A percentile compares a stretch with the other conserved stretches of the same genome.
Evolutionary conservation across 1,140 invertebrate genomes (phyloP).

Genomic region (Lasioglossum baleicum): DNA sequence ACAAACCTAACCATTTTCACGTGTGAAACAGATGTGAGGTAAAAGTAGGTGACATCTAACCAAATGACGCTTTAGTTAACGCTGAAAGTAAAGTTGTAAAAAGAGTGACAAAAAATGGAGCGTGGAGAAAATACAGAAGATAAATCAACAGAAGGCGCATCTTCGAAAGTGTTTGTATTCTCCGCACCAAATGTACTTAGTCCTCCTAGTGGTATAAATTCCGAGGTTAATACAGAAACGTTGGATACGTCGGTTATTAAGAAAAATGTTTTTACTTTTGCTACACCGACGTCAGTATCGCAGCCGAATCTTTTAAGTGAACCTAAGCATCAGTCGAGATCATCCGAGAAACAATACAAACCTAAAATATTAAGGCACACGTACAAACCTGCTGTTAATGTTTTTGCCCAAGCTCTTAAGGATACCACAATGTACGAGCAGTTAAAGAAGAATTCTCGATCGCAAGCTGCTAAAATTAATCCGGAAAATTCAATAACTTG

Average conservation of each 20-base stretch:
- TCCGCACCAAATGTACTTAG: slow-evolving; percentile 62
- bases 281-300: slow-evolving; percentile 56
- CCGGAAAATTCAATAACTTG: slow-evolving; percentile 77
- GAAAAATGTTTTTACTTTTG: slow-evolving; percentile 52
- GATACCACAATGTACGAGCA: slow-evolving; percentile 55
- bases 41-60: not conserved
- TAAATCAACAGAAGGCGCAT: not conserved
- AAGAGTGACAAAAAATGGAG: not conserved
- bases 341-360: slow-evolving; percentile 44
- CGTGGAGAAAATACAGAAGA: not conserved
- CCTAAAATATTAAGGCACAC: slow-evolving; percentile 52
- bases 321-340: not conserved
- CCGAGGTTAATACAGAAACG: slow-evolving; percentile 34
- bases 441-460: slow-evolving; percentile 64
- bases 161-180: slow-evolving; percentile 62
- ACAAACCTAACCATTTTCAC: not conserved
- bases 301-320: slow-evolving; percentile 27
- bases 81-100: not conserved
- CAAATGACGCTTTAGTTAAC: not conserved
- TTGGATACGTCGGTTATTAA: slow-evolving; percentile 26
- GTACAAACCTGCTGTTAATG: slow-evolving; percentile 52
- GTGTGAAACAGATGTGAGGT: not conserved
- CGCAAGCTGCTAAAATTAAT: slow-evolving; percentile 48
- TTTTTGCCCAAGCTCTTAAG: slow-evolving; percentile 61
- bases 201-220: slow-evolving; percentile 48